These are phyloP conservation scores for Endomychus coccineus DNA, from an alignment of 2,888 invertebrate genomes.

Conservation along the genomic window DNA sequence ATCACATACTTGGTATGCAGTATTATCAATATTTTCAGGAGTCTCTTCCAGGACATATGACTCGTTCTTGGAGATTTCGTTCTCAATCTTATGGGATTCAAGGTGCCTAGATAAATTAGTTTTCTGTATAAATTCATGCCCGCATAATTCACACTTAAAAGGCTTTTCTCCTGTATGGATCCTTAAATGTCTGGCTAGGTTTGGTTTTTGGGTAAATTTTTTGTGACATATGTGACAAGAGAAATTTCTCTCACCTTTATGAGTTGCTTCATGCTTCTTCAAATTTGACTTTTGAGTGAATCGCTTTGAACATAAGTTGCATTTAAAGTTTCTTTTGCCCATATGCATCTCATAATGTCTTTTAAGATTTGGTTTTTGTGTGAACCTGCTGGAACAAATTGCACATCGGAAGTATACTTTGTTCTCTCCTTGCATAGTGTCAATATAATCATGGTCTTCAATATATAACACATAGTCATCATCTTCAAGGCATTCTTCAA, in stretches of 20 bases:
- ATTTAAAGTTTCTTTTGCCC: neutral
- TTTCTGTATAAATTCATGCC: slow-evolving; percentile 11
- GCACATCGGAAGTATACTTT: slow-evolving; percentile 1
- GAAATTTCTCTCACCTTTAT: slow-evolving; percentile 10
- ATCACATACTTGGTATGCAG: too few species aligned
- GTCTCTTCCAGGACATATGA: too few species aligned
- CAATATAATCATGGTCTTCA: too few species aligned
- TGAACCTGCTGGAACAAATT: slow-evolving; percentile 4
- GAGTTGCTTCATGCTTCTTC: slow-evolving; percentile 10
- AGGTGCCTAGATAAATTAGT: slow-evolving; percentile 11
- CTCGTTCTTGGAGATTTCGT: too few species aligned
- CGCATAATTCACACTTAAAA: slow-evolving; percentile 9
- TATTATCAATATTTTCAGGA: too few species aligned
- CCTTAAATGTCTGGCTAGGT: slow-evolving; percentile 7
- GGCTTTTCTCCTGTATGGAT: slow-evolving; percentile 13
- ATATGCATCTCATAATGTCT: slow-evolving; percentile 11
- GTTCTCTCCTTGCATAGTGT: too few species aligned
- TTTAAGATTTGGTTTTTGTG: slow-evolving; percentile 11
- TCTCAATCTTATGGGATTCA: slow-evolving; percentile 4
- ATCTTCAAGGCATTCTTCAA: too few species aligned
- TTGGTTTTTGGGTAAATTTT: slow-evolving; percentile 11
- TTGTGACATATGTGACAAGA: slow-evolving; percentile 8
- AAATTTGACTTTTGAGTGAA: slow-evolving; percentile 13
- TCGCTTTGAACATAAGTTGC: neutral
- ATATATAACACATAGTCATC: too few species aligned